Evolutionary conservation across 2,888 invertebrate species (phyloP), one percentile per base, ranked within the genome.

Genomic region (Pandemis heparana): DNA sequence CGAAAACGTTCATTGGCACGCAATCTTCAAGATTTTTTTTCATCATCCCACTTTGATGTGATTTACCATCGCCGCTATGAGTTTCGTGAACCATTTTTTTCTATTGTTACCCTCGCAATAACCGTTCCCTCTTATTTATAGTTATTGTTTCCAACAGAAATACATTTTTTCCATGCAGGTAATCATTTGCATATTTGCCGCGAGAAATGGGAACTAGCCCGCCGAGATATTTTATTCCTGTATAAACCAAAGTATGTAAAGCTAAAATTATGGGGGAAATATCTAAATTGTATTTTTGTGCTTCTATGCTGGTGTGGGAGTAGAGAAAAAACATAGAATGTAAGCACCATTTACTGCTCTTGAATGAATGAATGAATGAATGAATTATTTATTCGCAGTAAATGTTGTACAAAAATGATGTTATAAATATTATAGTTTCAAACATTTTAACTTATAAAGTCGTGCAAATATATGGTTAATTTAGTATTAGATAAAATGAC

Each of bases 111-210:
- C 69, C 64, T 9, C 7, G 56, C 69, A 60, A 61, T 70, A 69
- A 69, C 74, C 70, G 43, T 74, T 74, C 48, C 46, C 69, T 69
- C 60, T 74, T 74, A 70, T 74, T 74, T 74, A 74, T 68, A 74
- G 69, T 74, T 70, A 74, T 74, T 70, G 74, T 74, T 73, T 73
- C 70, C 64, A 65, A 60, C 74, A 65, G 53, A 74, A 70, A 74
- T 69, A 68, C 68, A 73, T 73, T 73, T 56, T 66, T 70, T 70
- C 43, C 74, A 65, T 70, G 70, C 65, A 72, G 62, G 72, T 63
- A 74, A 69, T 74, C 60, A 70, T 74, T 74, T 74, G 74, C 74
- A 74, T 74, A 70, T 65, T 73, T 67, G 48, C 73, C 51, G 32
- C 65, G 53, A 64, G 63, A 53, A 46, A 43, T 68, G 43, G 6